Evolutionary conservation across 2,888 invertebrate species (phyloP).

Genomic region (Matsumyia berberina): DNA sequence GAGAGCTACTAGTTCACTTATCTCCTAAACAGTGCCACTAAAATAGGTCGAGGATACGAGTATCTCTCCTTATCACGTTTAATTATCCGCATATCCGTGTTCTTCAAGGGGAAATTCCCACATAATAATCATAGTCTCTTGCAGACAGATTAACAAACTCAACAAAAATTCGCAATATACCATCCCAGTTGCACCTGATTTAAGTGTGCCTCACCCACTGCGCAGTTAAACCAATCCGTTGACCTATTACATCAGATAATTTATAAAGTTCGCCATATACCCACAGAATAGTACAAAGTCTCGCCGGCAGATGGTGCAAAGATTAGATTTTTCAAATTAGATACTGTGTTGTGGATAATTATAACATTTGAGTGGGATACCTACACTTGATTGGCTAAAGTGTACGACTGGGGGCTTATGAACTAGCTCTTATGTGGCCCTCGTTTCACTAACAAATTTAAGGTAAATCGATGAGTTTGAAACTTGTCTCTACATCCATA

Average conservation of each 20-base stretch:
- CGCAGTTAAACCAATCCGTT: constrained; percentile 23
- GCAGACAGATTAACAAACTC: constrained; percentile 11
- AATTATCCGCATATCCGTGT: background rate
- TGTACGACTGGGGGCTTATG: too few relatives aligned
- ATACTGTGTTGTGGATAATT: constrained; percentile 25
- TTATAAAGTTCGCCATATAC: background rate
- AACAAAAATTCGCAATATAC: constrained; percentile 9
- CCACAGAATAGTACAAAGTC: constrained; percentile 17
- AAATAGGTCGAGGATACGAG: constrained; percentile 24
- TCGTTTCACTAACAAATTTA: too few relatives aligned
- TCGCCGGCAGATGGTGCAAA: constrained; percentile 46
- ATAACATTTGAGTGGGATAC: constrained; percentile 11
- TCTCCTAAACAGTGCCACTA: background rate
- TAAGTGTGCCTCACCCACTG: background rate
- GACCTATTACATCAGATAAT: constrained; percentile 43
- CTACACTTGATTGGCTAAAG: background rate
- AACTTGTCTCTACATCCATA: too few relatives aligned
- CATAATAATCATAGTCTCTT: background rate
- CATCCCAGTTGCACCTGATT: background rate
- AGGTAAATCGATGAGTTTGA: too few relatives aligned
- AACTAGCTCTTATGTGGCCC: too few relatives aligned
- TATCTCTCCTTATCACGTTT: constrained; percentile 17
- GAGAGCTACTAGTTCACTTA: background rate
- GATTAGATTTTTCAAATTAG: constrained; percentile 16
- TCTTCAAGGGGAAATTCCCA: constrained; percentile 19